Base-by-base conservation (phyloP, 2,113 vertebrate species). In the Platysteira castanea region DNA sequence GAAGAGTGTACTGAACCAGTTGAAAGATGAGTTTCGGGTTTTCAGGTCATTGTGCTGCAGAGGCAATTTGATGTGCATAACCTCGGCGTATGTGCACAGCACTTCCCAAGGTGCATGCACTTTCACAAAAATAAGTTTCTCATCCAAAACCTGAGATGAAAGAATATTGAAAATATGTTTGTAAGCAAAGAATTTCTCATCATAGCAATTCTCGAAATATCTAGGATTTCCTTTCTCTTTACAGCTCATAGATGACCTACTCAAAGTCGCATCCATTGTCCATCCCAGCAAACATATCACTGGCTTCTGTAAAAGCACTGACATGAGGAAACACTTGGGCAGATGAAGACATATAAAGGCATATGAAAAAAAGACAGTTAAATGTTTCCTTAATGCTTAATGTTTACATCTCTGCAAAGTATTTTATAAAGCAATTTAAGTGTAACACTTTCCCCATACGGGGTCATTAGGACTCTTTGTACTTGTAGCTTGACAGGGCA, bases 31-130 rank as follows among this genome's bases (percentile, higher is more conserved):
- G 6, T 94, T 71, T 2, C n/a, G 97, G 11, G 89, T 97, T 64
- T 98, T 98, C 65, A 99, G 96, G 89, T 99, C 98, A 57, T 98
- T 98, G 90, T 97, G 96, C 77, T 98, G 97, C 87, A 99, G 98
- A 75, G 99, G 99, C 69, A 99, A 50, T 95, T 99, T 99, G 97
- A 99, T 99, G 96, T 99, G 99, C 96, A 99, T 98, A 50, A 99
- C 97, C 96, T 99, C 99, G 0, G 99, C 99, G 0, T 99, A 99
- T 0, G 98, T 98, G 95, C 99, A 99, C 28, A 99, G 95, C 56
- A 99, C 97, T 13, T 99, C 99, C 99, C 99, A 99, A 2, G 99
- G 99, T 44, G 98, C 98, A 21, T 99, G 99, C 7, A 99, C 97
- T 94, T 99, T 99, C 23, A 99, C 97, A 93, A 99, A 99, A 30